phyloP scores from a whole-genome alignment of 1,140 invertebrate genomes.

The Calephelis nemesis region DNA sequence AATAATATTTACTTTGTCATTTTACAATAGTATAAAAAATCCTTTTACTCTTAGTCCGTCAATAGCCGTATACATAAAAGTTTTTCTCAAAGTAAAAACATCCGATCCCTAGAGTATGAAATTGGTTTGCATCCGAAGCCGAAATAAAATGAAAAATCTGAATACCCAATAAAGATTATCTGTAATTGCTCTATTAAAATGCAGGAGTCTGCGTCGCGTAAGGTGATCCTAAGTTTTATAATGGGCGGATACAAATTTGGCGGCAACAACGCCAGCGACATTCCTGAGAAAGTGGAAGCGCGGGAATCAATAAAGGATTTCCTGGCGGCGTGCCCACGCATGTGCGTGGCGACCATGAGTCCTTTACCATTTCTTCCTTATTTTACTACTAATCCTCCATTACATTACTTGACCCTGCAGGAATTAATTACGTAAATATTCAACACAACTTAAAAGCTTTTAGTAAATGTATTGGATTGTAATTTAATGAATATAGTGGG shows the following conservation, averaged over 20 bases:
- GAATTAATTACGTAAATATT: neutral
- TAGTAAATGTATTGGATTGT: neutral
- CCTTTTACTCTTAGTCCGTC: too few relatives aligned
- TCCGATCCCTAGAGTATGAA: neutral
- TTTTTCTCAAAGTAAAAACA: neutral
- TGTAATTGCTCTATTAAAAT: constrained; percentile 40
- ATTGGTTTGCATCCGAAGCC: neutral
- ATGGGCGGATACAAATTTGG: constrained; percentile 60
- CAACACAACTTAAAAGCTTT: neutral
- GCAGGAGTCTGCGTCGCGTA: constrained; percentile 44
- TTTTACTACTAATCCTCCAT: constrained; percentile 11
- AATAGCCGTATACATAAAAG: neutral
- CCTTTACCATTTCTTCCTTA: constrained; percentile 2
- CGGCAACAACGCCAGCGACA: constrained; percentile 70
- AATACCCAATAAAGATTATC: constrained; percentile 29
- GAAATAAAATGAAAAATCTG: neutral
- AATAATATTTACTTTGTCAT: too few relatives aligned
- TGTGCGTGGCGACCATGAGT: constrained; percentile 56
- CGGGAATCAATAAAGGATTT: constrained; percentile 79
- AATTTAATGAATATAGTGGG: neutral
- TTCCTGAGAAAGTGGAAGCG: constrained; percentile 73
- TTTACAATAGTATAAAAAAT: too few relatives aligned
- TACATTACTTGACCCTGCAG: neutral
- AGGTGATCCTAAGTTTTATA: constrained; percentile 58
- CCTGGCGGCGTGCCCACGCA: constrained; percentile 75